These are phyloP conservation scores for Sceliomorpha sp. DNA, from an alignment of 2,888 invertebrate genomes.

Conservation along the genomic window DNA sequence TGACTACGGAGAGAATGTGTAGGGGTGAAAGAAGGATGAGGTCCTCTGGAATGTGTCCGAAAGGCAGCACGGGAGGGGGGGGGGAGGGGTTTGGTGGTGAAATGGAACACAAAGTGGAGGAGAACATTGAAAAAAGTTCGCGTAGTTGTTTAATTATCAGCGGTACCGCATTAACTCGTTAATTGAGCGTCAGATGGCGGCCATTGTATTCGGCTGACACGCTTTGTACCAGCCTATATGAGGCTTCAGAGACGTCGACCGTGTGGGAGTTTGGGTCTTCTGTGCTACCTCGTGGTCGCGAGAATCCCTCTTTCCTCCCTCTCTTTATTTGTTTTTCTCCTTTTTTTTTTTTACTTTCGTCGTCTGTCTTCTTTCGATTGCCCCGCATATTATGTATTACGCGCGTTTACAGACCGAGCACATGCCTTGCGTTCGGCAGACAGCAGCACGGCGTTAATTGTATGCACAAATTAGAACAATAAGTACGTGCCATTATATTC, in stretches of 20 bases:
- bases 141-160: constrained; percentile 79
- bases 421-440: constrained; percentile 62
- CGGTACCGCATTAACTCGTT: constrained; percentile 79
- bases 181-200: constrained; percentile 79
- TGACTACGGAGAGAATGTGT: constrained; percentile 2
- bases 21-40: constrained; percentile 39
- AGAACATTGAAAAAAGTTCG: constrained; percentile 57
- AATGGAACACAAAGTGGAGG: constrained; percentile 13
- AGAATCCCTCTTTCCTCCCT: constrained; percentile 51
- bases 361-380: constrained; percentile 9
- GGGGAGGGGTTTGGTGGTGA: constrained; percentile 1
- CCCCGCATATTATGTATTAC: constrained; percentile 43
- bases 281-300: constrained; percentile 54
- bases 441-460: constrained; percentile 73
- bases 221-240: constrained; percentile 70
- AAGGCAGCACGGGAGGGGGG: constrained; percentile 32
- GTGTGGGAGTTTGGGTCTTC: constrained; percentile 68
- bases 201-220: constrained; percentile 77
- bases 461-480: constrained; percentile 80
- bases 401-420: constrained; percentile 49
- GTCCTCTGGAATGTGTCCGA: constrained; percentile 57
- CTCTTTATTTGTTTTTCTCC: constrained; percentile 32
- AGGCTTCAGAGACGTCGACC: constrained; percentile 19
- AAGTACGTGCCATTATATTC: constrained; percentile 75
- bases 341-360: constrained; percentile 37